Conservation (phyloP, 1,140 invertebrate species). For the Drosophila burlai region DNA sequence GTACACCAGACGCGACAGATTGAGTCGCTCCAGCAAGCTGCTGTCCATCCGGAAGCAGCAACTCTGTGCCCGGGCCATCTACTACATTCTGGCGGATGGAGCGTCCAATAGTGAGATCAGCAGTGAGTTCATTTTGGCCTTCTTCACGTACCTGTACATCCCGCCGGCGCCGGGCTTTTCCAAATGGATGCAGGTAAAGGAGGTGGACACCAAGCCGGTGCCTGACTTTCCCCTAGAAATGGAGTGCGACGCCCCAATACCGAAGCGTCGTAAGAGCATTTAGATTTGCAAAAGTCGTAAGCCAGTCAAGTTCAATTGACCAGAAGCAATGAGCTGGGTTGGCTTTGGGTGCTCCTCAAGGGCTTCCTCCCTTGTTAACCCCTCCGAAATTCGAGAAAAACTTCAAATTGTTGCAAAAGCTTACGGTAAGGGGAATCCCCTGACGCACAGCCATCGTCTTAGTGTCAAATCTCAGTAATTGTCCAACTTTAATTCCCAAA, state of each 20-base stretch:
- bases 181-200: not conserved
- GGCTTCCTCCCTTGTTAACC: constrained; percentile 26
- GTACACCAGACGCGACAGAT: not conserved
- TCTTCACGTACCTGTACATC: constrained; percentile 11
- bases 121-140: not conserved
- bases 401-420: constrained; percentile 63
- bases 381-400: constrained; percentile 56
- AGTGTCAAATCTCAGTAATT: constrained; percentile 79
- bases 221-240: not conserved
- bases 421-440: constrained; percentile 27
- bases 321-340: constrained; percentile 30
- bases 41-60: constrained; percentile 34
- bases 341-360: not conserved
- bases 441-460: constrained; percentile 37
- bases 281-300: constrained; percentile 4
- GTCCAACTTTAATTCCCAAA: constrained; percentile 69
- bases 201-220: not conserved
- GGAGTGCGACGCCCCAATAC: no score
- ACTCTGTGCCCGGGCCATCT: constrained; percentile 21
- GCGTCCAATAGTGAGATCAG: constrained; percentile 3
- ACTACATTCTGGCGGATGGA: constrained; percentile 8
- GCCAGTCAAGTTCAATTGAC: constrained; percentile 60
- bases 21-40: not conserved
- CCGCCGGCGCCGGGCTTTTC: not conserved
- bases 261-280: constrained; percentile 2